Conservation (phyloP, 2,797 vertebrate species). For the Microctenopoma stevenorrisi region DNA sequence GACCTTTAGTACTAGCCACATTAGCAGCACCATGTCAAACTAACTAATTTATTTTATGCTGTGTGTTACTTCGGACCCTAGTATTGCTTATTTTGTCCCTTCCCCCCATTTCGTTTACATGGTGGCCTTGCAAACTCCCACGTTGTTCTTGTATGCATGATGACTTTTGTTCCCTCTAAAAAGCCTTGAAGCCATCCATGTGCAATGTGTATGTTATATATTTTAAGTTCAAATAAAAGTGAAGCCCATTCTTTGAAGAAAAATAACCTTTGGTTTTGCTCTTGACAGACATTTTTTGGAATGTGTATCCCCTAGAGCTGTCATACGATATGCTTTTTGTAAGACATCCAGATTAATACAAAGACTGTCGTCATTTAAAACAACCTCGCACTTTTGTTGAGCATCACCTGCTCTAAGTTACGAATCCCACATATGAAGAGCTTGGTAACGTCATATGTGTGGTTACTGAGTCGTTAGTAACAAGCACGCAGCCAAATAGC, state of each 20-base stretch:
- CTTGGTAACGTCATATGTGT: too few species aligned
- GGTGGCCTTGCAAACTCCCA: conserved; percentile 74
- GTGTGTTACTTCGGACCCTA: conserved; percentile 62
- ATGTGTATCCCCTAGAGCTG: conserved; percentile 76
- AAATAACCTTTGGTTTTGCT: not conserved
- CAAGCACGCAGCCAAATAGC: too few species aligned
- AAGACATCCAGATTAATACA: too few species aligned
- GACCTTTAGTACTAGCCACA: conserved; percentile 40
- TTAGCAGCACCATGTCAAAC: conserved; percentile 55
- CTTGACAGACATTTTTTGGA: conserved; percentile 50
- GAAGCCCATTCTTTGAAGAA: conserved; percentile 27
- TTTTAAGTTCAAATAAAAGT: conserved; percentile 56
- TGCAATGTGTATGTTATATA: conserved; percentile 64
- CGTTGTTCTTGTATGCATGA: conserved; percentile 89
- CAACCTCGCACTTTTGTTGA: too few species aligned
- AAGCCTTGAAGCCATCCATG: conserved; percentile 71
- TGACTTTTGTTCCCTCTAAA: conserved; percentile 72
- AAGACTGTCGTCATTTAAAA: too few species aligned
- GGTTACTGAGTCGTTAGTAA: too few species aligned
- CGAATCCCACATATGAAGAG: too few species aligned
- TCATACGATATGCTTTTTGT: conserved; percentile 42
- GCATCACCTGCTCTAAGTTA: too few species aligned
- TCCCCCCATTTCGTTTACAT: conserved; percentile 63
- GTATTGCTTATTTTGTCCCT: conserved; percentile 34
- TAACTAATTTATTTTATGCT: conserved; percentile 48